These are phyloP conservation scores for Drosophila falleni DNA, from an alignment of 2,888 invertebrate genomes.

Conservation along the genomic window DNA sequence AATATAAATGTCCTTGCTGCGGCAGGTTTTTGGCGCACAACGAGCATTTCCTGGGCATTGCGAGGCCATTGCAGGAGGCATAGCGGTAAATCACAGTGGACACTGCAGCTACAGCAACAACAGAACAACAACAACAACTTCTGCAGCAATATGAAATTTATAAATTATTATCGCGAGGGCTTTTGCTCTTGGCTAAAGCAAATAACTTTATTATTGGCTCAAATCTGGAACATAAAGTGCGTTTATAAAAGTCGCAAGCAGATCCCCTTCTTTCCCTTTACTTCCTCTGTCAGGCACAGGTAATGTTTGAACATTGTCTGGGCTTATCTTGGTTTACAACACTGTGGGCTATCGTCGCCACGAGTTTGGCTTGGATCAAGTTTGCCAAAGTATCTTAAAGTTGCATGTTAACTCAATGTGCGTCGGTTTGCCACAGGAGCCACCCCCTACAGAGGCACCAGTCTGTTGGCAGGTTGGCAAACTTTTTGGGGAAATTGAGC, in stretches of 20 bases:
- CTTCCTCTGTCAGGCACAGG: not conserved
- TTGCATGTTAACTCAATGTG: slow-evolving; percentile 76
- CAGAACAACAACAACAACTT: slow-evolving; percentile 1
- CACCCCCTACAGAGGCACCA: slow-evolving; percentile 3
- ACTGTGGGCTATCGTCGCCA: slow-evolving; percentile 51
- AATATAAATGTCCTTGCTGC: slow-evolving; percentile 80
- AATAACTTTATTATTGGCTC: slow-evolving; percentile 61
- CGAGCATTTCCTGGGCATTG: slow-evolving; percentile 50
- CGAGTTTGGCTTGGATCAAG: slow-evolving; percentile 51
- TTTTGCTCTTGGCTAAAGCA: slow-evolving; percentile 15
- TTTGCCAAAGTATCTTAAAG: slow-evolving; percentile 73
- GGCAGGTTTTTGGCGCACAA: slow-evolving; percentile 71
- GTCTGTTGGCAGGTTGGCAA: slow-evolving; percentile 54
- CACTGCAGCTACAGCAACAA: slow-evolving; percentile 62
- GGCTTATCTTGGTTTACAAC: slow-evolving; percentile 65
- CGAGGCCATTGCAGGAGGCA: slow-evolving; percentile 70
- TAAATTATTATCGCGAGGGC: slow-evolving; percentile 67
- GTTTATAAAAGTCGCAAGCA: slow-evolving; percentile 71
- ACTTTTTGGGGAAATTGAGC: slow-evolving; percentile 73
- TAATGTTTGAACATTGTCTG: slow-evolving; percentile 71
- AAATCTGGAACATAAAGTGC: slow-evolving; percentile 54
- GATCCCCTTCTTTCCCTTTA: not conserved
- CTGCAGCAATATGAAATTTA: slow-evolving; percentile 65
- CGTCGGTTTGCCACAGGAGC: slow-evolving; percentile 50
- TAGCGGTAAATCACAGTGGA: slow-evolving; percentile 77